Conservation (phyloP, 2,888 invertebrate species). For the Allygus modestus region DNA sequence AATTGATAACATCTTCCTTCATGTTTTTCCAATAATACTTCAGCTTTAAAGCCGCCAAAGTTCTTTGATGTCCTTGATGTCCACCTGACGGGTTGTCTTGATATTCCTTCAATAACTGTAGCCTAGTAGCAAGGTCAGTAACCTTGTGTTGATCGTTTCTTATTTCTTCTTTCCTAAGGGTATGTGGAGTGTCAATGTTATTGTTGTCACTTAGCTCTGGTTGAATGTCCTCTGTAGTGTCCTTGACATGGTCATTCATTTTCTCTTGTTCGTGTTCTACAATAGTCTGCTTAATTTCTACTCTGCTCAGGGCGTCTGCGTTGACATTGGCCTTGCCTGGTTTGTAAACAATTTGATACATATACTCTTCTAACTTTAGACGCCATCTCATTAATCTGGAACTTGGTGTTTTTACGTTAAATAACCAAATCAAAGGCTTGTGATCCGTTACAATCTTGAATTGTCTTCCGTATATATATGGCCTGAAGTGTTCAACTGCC, state of each 20-base stretch:
- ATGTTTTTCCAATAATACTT: slow-evolving; percentile 5
- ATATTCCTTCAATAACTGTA: not conserved
- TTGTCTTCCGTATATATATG: slow-evolving; percentile 33
- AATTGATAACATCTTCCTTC: not conserved
- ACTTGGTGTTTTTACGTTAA: slow-evolving; percentile 11
- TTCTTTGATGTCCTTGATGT: not conserved
- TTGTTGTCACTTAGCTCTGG: not conserved
- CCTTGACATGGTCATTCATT: not conserved
- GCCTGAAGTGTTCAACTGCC: slow-evolving; percentile 44
- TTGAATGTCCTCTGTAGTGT: not conserved
- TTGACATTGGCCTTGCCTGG: not conserved
- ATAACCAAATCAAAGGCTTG: slow-evolving; percentile 36
- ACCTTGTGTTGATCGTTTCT: not conserved
- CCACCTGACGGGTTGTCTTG: not conserved
- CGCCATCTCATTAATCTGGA: slow-evolving; percentile 29
- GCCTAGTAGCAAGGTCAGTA: not conserved
- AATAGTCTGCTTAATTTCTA: not conserved
- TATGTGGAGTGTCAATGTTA: not conserved
- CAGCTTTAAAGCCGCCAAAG: not conserved
- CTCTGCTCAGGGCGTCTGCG: not conserved
- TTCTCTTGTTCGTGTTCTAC: not conserved
- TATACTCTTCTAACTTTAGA: slow-evolving; percentile 22
- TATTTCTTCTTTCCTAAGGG: not conserved
- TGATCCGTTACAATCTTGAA: slow-evolving; percentile 58
- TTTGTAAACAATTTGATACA: not conserved